Base-by-base conservation (phyloP, 1,140 invertebrate species). In the Neodiprion fabricii region DNA sequence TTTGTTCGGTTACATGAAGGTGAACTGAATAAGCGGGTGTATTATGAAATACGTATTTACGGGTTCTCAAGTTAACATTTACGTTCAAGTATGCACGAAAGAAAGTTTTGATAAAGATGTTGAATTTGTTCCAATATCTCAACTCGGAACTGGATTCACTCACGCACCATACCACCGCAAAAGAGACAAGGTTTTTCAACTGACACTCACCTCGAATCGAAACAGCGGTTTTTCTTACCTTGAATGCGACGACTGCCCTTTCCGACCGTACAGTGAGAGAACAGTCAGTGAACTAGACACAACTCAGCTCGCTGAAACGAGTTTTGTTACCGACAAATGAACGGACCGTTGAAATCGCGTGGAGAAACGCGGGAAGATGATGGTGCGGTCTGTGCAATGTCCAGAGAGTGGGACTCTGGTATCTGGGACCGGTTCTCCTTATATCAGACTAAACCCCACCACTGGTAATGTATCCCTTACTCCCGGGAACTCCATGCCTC, bases 401-500 rank as follows among this genome's bases (percentile, higher is more conserved):
- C 53, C 53, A 40, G 53, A 61, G 76, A 85, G 82, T 82, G 81
- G 78, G 78, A 84, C 82, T 75, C 75, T 72, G 75, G 74, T 78
- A 73, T 79, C 80, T 77, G 83, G 82, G 82, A 85, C 84, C 84
- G 84, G 84, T 85, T 85, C 83, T 82, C 77, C 76, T 85, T 85
- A 85, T 85, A 85, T 79, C 75, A 73, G 10, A 12, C 14, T 7
- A 12, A 21, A 9, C 40, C 40, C 67, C 67, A 69, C 67, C 67
- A 69, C 67, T 21, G 11, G 28, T 40, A 7, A 14, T 14, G 12
- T 65, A 17, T 21, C 61, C 12, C 61, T 21, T 14, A 17, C 17
- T 14, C 17, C 53, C 12, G 17, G 4, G 61, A 65, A 1, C 61
- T 1, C 61, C 61, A 65, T 14, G 12, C 17, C 61, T 7, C 12